phyloP scores from a whole-genome alignment of 2,888 invertebrate genomes.

The Callosobruchus maculatus region DNA sequence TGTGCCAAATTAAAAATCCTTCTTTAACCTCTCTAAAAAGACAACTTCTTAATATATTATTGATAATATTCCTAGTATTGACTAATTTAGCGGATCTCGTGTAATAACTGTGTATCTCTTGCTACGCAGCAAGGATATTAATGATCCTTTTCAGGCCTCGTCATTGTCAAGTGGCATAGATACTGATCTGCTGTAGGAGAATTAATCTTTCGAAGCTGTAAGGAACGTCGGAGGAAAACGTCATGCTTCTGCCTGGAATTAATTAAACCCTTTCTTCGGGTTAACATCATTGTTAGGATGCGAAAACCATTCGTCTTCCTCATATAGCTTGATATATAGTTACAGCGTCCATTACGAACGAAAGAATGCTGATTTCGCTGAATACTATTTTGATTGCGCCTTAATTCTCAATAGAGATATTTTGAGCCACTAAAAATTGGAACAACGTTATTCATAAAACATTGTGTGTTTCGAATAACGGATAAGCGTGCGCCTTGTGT shows the following conservation, averaged over 20 bases:
- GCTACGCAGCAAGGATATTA: slow-evolving; percentile 21
- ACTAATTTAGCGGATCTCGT: too few relatives aligned
- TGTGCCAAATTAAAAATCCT: too few relatives aligned
- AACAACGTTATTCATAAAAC: too few relatives aligned
- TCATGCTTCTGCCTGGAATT: slow-evolving; percentile 29
- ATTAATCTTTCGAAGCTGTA: slow-evolving; percentile 26
- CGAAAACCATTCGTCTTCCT: slow-evolving; percentile 23
- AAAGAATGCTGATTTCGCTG: not conserved
- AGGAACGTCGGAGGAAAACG: slow-evolving; percentile 23
- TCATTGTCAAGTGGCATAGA: slow-evolving; percentile 36
- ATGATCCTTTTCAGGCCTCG: slow-evolving; percentile 32
- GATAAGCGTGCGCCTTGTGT: too few relatives aligned
- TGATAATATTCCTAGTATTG: too few relatives aligned
- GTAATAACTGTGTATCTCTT: slow-evolving; percentile 2
- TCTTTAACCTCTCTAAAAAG: too few relatives aligned
- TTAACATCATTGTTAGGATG: slow-evolving; percentile 29
- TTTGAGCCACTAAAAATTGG: too few relatives aligned
- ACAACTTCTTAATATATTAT: too few relatives aligned
- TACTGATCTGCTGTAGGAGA: slow-evolving; percentile 34
- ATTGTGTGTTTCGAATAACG: too few relatives aligned
- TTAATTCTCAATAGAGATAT: too few relatives aligned
- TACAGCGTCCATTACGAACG: not conserved
- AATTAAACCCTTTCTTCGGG: slow-evolving; percentile 32
- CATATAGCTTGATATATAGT: slow-evolving; percentile 6
- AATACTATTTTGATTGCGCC: too few relatives aligned